These are phyloP conservation scores for Archips crataeganus DNA, from an alignment of 2,888 invertebrate genomes.

Conservation along the genomic window DNA sequence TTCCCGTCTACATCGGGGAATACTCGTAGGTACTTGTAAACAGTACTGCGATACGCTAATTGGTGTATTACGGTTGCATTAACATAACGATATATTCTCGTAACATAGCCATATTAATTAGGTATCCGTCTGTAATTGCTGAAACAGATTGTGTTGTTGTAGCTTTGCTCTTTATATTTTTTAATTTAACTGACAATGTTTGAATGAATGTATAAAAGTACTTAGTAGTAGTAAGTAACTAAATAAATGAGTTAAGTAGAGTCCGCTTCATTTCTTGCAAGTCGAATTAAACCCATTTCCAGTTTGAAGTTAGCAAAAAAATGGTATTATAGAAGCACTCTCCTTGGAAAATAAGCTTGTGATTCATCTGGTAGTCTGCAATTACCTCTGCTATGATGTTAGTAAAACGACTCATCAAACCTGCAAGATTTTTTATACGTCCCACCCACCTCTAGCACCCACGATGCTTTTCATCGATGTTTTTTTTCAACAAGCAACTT, in stretches of 20 bases:
- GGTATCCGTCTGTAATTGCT: neutral
- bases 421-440: neutral
- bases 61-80: constrained; percentile 10
- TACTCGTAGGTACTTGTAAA: neutral
- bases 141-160: neutral
- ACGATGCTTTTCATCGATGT: no score
- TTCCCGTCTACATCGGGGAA: neutral
- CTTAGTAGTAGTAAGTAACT: no score
- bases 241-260: no score
- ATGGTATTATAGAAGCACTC: neutral
- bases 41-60: neutral
- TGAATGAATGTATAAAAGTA: no score
- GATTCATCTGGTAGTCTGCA: neutral
- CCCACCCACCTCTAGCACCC: no score
- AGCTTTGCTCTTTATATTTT: neutral
- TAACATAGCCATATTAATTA: neutral
- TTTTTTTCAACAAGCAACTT: neutral
- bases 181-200: no score
- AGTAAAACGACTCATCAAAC: neutral
- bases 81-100: neutral
- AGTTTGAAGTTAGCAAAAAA: no score
- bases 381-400: neutral
- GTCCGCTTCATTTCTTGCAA: no score
- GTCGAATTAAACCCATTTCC: no score
- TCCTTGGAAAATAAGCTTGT: neutral